Evolutionary conservation across 2,888 invertebrate genomes (phyloP), one percentile per base, ranked within the genome.

Genomic region (Acanthacorydalis orientalis): DNA sequence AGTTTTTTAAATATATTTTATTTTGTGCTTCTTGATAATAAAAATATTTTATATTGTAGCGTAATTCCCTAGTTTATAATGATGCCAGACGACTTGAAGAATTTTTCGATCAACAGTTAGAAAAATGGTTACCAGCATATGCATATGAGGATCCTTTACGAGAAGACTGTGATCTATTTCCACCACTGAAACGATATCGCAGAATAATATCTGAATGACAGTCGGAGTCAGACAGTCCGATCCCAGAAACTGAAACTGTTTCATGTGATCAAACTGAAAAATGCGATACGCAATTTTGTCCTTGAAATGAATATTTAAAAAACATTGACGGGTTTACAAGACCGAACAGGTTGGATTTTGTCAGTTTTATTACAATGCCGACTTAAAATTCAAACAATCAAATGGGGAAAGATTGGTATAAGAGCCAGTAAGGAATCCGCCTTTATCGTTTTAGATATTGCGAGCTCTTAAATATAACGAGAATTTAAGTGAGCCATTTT

Each of bases 41-140:
- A 43, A 40, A 38, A 12, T 48, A 39, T 47, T 42, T 40, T 53
- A 53, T 50, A 51, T 53, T 60, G 51, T 64, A 87, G 86, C 75
- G 77, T 57, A 84, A 85, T 54, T 80, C 83, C 12, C 78, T 78
- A 61, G 77, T 86, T 40, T 83, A 79, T 67, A 76, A 75, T 57
- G 83, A 87, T 67, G 88, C 85, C 40, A 80, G 81, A 63, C 78
- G 79, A 51, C 72, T 90, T 57, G 88, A 90, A 64, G 83, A 83
- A 65, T 87, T 88, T 69, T 87, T 89, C 63, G 86, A 87, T 59
- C 79, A 83, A 58, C 79, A 86, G 60, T 69, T 89, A 53, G 62
- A 75, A 46, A 87, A 88, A 64, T 86, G 85, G 80, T 69, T 88
- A 56, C 88, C 88, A 2, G 80, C 78, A 60, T 81, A 77, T 65